Evolutionary conservation across 2,797 vertebrate species (phyloP), one percentile per base, ranked within the genome.

Genomic region (Characodon lateralis): DNA sequence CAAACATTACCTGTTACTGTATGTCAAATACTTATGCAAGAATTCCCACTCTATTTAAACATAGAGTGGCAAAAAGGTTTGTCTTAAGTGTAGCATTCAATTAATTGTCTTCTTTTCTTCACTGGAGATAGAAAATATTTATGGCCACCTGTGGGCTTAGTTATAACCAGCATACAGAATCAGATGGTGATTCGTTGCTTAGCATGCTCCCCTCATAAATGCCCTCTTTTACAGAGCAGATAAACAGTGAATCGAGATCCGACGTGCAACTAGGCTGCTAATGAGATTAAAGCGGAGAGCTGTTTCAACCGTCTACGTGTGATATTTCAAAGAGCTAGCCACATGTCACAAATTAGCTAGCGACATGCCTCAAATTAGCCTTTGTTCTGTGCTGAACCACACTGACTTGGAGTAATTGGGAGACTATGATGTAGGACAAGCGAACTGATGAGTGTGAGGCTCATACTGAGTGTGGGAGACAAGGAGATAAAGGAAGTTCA

Each of bases 311-410:
- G 78, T 85, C 80, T 83, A 87, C 78, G 89, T 93, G 92, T 90
- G 93, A 93, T 93, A 88, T 91, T 93, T 93, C 91, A 93, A 91
- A 93, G 89, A 90, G 86, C 81, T 85, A 84, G 83, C 90, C 91
- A 85, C 86, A 88, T 93, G 92, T 90, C 91, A 90, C 89, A 89
- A 92, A 93, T 94, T 91, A 92, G 90, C 91, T 85, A 14, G 87
- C 90, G 87, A 93, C 90, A 92, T 89, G 91, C 87, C 83, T 92
- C 86, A 86, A 90, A 94, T 93, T 91, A 93, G 91, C 89, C 90
- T 93, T 93, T 93, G 91, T 94, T 92, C 90, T 76, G 81, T 78
- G 18, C 26, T 90, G 90, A 94, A 91, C 91, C 89, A 81, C 83
- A 73, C 59, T 79, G 90, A 87, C 88, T 90, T 83, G n/a, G 79